These are phyloP conservation scores for Epistrophella euchroma DNA, from an alignment of 2,888 invertebrate genomes.

Conservation along the genomic window DNA sequence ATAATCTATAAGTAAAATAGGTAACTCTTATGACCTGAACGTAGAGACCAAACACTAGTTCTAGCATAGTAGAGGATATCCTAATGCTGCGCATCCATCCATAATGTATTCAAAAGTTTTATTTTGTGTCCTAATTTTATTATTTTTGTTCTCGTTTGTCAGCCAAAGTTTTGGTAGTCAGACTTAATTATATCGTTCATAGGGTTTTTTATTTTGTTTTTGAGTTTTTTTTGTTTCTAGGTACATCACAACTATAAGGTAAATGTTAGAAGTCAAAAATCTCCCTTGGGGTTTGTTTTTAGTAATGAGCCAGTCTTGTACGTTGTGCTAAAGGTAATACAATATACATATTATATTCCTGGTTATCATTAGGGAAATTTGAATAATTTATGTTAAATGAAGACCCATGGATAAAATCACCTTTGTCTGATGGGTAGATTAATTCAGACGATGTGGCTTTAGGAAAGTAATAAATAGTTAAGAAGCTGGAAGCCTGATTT, in stretches of 20 bases:
- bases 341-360: constrained; percentile 15
- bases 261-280: constrained; percentile 12
- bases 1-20: constrained; percentile 24
- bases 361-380: constrained; percentile 35
- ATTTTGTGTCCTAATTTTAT: constrained; percentile 14
- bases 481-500: neutral
- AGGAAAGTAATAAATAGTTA: neutral
- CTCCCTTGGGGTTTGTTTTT: constrained; percentile 4
- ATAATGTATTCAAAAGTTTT: constrained; percentile 64
- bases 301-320: constrained; percentile 5
- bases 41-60: neutral
- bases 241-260: neutral
- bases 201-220: constrained; percentile 1
- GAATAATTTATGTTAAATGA: constrained; percentile 31
- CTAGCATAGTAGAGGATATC: neutral
- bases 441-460: neutral
- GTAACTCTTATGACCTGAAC: constrained; percentile 44
- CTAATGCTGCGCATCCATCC: constrained; percentile 49
- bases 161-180: constrained; percentile 30
- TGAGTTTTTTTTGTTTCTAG: neutral
- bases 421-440: constrained; percentile 6
- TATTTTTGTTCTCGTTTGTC: neutral
- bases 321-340: too few relatives aligned
- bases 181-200: constrained; percentile 39
- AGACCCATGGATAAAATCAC: constrained; percentile 8